Conservation (phyloP, 1,140 invertebrate species). For the Thaumatotibia leucotreta region DNA sequence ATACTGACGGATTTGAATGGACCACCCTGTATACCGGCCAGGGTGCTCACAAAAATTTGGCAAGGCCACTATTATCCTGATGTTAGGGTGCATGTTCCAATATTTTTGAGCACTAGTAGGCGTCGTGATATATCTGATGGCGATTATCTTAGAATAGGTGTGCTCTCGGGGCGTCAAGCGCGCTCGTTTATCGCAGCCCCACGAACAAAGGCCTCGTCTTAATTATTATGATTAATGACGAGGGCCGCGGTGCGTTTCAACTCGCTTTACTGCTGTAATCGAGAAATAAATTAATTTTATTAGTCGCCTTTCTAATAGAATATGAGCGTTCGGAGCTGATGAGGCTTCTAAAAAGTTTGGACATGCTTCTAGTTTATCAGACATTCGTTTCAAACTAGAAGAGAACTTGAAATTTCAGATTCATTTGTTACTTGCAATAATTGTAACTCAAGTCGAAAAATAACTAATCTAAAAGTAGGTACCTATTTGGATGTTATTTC, state of each 20-base stretch:
- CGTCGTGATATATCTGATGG: too few species aligned
- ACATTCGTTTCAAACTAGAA: background rate
- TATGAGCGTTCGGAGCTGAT: conserved; percentile 42
- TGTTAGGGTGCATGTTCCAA: too few species aligned
- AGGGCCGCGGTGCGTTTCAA: conserved; percentile 60
- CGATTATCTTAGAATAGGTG: too few species aligned
- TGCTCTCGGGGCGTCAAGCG: conserved; percentile 35
- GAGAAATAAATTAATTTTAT: conserved; percentile 75
- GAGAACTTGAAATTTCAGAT: background rate
- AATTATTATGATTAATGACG: conserved; percentile 75
- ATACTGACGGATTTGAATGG: too few species aligned
- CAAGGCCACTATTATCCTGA: too few species aligned
- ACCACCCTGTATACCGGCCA: too few species aligned
- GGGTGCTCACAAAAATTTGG: too few species aligned
- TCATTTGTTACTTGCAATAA: too few species aligned
- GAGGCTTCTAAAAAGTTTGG: conserved; percentile 39
- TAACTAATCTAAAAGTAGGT: too few species aligned
- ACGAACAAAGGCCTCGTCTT: conserved; percentile 71
- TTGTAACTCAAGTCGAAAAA: too few species aligned
- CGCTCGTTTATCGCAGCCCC: conserved; percentile 52
- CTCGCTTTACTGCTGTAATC: conserved; percentile 63
- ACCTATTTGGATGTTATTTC: too few species aligned
- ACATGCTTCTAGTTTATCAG: background rate
- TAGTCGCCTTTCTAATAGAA: conserved; percentile 72
- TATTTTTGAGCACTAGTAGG: too few species aligned